Evolutionary conservation across 2,888 invertebrate species (phyloP), one percentile per base, ranked within the genome.

Genomic region (Dolichopus griseipennis): DNA sequence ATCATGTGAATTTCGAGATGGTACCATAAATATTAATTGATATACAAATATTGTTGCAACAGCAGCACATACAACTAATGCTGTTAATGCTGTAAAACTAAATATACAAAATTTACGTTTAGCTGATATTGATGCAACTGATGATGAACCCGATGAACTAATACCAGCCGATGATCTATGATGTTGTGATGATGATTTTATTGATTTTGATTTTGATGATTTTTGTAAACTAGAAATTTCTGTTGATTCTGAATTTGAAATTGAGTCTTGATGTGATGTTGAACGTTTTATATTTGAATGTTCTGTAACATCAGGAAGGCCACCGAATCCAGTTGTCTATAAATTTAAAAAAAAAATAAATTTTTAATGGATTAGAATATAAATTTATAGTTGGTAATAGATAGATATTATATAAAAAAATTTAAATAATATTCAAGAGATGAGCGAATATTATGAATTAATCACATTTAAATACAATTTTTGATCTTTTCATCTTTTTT

Each of bases 291-390:
- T 77, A 70, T 81, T 82, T 64, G 81, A 81, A 74, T 81, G 82
- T 71, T 81, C 81, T 71, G 81, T 81, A 66, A 81, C 81, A 73
- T 81, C 81, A 71, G 81, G 81, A 69, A 81, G 75, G 41, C 81
- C 82, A 70, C 81, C 82, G 74, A 80, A 81, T 43, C 81, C 81
- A 68, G 79, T 80, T 71, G 82, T 80, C 82, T 81, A 75, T 15
- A 75, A 75, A 61, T 18, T 27, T 66, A 66, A 52, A 33, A 64
- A 67, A 65, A 67, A 52, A 68, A 62, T 12, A 22, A 61, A 61
- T 61, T 61, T 61, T 20, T 8, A 37, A 61, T 20, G 27, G 27
- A 27, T 27, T 27, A 5, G 5, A 27, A 27, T 27, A 27, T n/a
- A 27, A 27, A 27, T 27, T 27, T 27, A 27, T 27, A 27, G 27